Conservation (phyloP, 2,888 invertebrate genomes). For the Epirrhoe alternata region DNA sequence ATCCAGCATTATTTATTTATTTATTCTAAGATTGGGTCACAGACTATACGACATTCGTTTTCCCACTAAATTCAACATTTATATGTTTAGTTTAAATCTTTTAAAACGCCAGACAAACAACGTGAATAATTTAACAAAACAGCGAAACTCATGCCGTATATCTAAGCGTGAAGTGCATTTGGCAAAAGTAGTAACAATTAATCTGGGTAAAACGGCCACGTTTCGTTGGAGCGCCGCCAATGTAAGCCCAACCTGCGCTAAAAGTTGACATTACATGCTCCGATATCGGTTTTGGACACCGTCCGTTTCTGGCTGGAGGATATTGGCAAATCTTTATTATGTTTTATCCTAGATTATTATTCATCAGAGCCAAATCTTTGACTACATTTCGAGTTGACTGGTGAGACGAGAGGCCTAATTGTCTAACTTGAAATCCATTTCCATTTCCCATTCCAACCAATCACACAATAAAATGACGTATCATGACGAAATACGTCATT, state of each 20-base stretch:
- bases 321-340: neutral
- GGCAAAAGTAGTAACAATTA: conserved; percentile 78
- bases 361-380: too few relatives aligned
- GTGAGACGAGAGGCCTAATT: too few relatives aligned
- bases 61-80: too few relatives aligned
- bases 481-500: too few relatives aligned
- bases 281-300: conserved; percentile 36
- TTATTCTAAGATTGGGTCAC: too few relatives aligned
- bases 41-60: too few relatives aligned
- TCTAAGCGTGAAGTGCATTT: conserved; percentile 66
- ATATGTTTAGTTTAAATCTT: neutral
- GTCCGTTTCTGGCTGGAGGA: neutral
- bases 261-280: conserved; percentile 47
- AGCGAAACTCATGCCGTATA: conserved; percentile 59
- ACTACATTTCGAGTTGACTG: too few relatives aligned
- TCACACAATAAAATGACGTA: too few relatives aligned
- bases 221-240: conserved; percentile 67
- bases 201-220: conserved; percentile 65
- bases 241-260: conserved; percentile 43
- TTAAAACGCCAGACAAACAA: conserved; percentile 45
- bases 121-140: conserved; percentile 54
- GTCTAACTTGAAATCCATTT: too few relatives aligned
- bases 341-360: neutral
- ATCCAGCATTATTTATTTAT: too few relatives aligned
- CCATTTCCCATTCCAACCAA: too few relatives aligned